Evolutionary conservation across 2,797 vertebrate species (phyloP).

Genomic region (Dendrocincla tyrannina): DNA sequence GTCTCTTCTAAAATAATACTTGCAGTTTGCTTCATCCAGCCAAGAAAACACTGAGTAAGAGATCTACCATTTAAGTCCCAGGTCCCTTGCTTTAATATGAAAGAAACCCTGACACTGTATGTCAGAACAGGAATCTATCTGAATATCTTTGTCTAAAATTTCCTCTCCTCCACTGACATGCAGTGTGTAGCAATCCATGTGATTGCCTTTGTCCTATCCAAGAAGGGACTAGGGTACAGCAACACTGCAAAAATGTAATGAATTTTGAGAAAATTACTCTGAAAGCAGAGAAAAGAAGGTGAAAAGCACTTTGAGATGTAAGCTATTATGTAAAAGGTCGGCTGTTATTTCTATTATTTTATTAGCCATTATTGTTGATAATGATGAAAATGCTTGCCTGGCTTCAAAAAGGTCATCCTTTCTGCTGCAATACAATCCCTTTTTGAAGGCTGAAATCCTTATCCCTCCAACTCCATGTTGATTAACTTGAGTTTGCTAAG

Average conservation of each 20-base stretch:
- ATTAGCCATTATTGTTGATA: constrained; percentile 32
- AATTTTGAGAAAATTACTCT: not conserved
- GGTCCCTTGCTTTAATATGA: not conserved
- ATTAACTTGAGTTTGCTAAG: not conserved
- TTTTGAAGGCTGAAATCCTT: not conserved
- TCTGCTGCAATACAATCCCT: not conserved
- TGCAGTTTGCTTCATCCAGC: not conserved
- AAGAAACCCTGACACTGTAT: not conserved
- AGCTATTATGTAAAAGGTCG: not conserved
- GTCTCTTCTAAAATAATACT: not conserved
- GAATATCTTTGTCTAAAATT: not conserved
- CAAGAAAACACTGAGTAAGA: not conserved
- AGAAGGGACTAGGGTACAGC: not conserved
- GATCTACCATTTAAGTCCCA: accelerated
- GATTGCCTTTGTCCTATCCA: not conserved
- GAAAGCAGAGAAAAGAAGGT: not conserved
- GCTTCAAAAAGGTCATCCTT: not conserved
- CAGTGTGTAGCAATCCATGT: not conserved
- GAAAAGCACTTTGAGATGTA: not conserved
- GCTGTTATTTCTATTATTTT: constrained; percentile 1
- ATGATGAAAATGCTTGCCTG: not conserved
- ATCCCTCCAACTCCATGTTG: not conserved
- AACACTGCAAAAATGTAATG: not conserved
- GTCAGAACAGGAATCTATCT: not conserved
- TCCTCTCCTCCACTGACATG: not conserved